A percentile compares a stretch with the other conserved stretches of the same genome.
Conservation (phyloP, 2,888 invertebrate species). For the Pachliopta kotzebuea region DNA sequence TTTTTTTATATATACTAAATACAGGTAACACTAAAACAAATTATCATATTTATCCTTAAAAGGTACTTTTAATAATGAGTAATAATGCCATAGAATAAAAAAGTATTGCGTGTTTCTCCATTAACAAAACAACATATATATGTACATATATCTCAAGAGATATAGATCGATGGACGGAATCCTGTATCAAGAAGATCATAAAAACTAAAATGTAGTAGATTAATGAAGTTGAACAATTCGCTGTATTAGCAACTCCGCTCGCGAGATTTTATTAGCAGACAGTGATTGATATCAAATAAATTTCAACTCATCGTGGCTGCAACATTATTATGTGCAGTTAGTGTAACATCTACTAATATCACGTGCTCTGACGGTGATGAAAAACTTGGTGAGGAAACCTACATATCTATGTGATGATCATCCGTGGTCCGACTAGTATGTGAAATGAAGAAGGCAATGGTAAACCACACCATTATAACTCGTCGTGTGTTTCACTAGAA, state of each 20-base stretch:
- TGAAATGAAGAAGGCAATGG: no score
- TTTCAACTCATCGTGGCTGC: neutral
- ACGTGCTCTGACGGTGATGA: no score
- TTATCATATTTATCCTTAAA: neutral
- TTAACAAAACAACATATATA: conserved; percentile 46
- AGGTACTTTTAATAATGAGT: neutral
- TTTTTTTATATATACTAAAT: no score
- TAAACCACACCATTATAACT: no score
- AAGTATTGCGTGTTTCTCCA: conserved; percentile 46
- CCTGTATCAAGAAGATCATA: conserved; percentile 49
- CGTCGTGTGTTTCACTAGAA: no score
- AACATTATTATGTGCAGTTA: no score
- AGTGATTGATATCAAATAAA: conserved; percentile 10
- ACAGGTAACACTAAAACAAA: no score
- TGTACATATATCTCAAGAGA: no score
- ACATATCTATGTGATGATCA: no score
- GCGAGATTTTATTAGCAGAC: conserved; percentile 16
- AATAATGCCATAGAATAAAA: neutral
- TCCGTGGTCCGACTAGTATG: no score
- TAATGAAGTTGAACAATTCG: conserved; percentile 44
- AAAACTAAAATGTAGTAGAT: conserved; percentile 46
- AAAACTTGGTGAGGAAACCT: no score
- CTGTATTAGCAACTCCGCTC: conserved; percentile 40
- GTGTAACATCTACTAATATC: no score
- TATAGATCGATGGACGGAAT: conserved; percentile 36